A percentile compares a stretch with the other conserved stretches of the same genome.
Conservation (phyloP, 2,113 vertebrate genomes). For the Brienomyrus longianalis region DNA sequence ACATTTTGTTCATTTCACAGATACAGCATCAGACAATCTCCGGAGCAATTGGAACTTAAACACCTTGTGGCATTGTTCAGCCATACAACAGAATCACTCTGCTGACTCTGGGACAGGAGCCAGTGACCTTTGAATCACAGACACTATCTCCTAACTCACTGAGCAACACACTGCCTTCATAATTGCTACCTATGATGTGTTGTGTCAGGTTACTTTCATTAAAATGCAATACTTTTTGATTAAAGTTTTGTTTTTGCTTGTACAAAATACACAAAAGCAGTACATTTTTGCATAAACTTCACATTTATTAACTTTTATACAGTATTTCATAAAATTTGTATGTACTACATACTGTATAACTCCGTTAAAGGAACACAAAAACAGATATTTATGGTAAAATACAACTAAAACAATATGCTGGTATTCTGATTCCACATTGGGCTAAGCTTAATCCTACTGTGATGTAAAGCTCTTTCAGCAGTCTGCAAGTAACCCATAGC, state of each 20-base stretch:
- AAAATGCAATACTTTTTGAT: neutral
- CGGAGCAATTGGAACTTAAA: too few species aligned
- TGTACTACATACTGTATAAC: neutral
- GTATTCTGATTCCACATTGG: neutral
- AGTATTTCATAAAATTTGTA: neutral
- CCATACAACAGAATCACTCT: too few species aligned
- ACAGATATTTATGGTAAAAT: neutral
- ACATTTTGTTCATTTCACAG: too few species aligned
- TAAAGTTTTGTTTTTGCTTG: neutral
- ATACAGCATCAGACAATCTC: too few species aligned
- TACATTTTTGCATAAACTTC: neutral
- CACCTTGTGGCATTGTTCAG: too few species aligned
- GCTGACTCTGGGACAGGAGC: neutral
- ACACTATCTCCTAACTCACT: neutral
- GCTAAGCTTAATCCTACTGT: neutral
- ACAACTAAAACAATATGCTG: neutral
- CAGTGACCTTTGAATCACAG: neutral
- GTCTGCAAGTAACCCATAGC: neutral
- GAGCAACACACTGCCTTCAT: neutral
- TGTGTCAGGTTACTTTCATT: neutral
- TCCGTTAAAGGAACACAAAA: neutral
- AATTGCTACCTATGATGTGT: neutral
- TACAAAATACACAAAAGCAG: neutral
- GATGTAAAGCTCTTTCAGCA: neutral
- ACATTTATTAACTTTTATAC: neutral